Evolutionary conservation across 2,797 vertebrate genomes (phyloP).

Genomic region (Cossypha caffra): DNA sequence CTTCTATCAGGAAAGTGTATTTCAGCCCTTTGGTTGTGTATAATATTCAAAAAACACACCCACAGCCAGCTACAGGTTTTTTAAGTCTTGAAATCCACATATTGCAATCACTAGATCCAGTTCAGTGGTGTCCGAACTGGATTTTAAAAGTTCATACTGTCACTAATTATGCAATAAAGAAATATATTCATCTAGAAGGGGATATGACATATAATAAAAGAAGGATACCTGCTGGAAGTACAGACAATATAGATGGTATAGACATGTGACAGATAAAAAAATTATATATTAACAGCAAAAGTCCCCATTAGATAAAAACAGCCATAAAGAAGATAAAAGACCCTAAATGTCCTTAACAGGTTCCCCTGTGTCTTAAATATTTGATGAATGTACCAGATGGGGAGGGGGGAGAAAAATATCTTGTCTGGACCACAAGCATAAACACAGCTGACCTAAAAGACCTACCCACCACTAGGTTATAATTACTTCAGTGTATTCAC

Average conservation of each 20-base stretch:
- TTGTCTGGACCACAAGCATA: conserved; percentile 11
- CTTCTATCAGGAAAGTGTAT: background rate
- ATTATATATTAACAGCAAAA: background rate
- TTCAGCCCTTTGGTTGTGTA: background rate
- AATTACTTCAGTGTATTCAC: background rate
- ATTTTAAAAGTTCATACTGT: background rate
- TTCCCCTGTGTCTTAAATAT: conserved; percentile 55
- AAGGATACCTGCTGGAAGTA: background rate
- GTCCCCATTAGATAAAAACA: background rate
- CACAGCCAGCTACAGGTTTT: background rate
- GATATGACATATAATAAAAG: background rate
- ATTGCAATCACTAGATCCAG: background rate
- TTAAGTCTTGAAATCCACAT: background rate
- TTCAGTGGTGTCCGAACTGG: background rate
- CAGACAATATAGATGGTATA: background rate
- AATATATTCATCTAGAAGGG: background rate
- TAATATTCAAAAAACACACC: background rate
- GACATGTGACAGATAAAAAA: background rate
- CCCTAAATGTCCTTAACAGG: background rate
- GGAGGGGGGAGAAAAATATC: background rate
- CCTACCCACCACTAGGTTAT: background rate
- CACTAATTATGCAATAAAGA: background rate
- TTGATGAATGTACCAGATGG: conserved; percentile 67
- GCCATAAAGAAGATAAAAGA: background rate
- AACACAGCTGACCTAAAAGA: conserved; percentile 38